Conservation (phyloP, 2,888 invertebrate species). For the Acrobasis suavella region DNA sequence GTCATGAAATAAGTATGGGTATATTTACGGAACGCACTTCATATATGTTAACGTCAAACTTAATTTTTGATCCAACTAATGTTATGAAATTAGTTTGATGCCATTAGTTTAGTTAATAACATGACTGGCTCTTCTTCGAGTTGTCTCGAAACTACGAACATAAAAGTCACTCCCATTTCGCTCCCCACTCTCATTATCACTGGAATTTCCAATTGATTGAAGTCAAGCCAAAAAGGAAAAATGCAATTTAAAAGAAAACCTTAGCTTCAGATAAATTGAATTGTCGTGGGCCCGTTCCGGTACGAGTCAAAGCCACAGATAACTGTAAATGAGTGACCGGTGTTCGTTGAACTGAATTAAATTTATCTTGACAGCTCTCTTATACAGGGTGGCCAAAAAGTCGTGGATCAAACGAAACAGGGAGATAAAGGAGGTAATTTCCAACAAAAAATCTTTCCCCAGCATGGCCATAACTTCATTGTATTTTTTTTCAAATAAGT, state of each 20-base stretch:
- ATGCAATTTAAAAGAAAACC: constrained; percentile 41
- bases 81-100: too few relatives aligned
- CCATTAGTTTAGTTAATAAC: too few relatives aligned
- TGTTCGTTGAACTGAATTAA: constrained; percentile 21
- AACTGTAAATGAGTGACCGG: constrained; percentile 18
- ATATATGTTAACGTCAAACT: too few relatives aligned
- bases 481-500: too few relatives aligned
- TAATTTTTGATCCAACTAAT: too few relatives aligned
- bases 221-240: constrained; percentile 46
- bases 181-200: constrained; percentile 47
- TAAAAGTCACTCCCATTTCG: constrained; percentile 33
- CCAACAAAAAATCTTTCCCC: too few relatives aligned
- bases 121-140: not conserved
- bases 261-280: constrained; percentile 36
- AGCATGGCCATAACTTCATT: too few relatives aligned
- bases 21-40: too few relatives aligned
- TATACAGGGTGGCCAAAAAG: too few relatives aligned
- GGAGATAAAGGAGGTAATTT: too few relatives aligned
- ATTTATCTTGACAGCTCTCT: constrained; percentile 4
- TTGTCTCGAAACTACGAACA: constrained; percentile 24
- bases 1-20: too few relatives aligned
- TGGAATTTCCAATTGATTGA: constrained; percentile 54
- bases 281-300: constrained; percentile 27
- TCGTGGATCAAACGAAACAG: too few relatives aligned
- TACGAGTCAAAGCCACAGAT: constrained; percentile 21